phyloP scores from a whole-genome alignment of 2,113 vertebrate genomes.

The Tachuris rubrigastra region DNA sequence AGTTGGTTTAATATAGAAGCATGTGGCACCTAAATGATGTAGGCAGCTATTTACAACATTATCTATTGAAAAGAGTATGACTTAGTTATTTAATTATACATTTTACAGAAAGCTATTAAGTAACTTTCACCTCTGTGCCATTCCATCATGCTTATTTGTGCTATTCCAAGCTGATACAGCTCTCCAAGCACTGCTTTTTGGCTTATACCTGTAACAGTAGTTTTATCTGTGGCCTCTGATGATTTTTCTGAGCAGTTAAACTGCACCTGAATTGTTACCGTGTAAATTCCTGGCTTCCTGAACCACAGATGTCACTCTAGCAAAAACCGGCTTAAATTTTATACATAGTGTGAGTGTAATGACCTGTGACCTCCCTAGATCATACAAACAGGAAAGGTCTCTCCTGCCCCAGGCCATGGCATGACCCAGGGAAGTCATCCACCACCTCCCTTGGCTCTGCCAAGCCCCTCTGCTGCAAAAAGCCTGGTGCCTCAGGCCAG shows the following conservation, averaged over 20 bases:
- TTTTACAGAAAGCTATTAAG: background rate
- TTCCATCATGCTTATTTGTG: background rate
- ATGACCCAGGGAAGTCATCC: background rate
- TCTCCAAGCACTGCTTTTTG: background rate
- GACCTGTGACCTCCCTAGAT: background rate
- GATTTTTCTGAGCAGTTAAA: background rate
- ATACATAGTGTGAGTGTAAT: accelerated
- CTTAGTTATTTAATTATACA: background rate
- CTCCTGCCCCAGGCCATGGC: background rate
- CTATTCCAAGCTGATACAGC: background rate
- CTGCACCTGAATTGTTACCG: background rate
- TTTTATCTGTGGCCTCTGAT: background rate
- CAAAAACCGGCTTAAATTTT: background rate
- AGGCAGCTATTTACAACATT: background rate
- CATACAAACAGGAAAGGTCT: background rate
- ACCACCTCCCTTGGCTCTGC: accelerated
- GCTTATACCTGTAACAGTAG: accelerated
- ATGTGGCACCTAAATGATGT: background rate
- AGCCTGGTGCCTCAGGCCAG: accelerated
- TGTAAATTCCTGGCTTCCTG: background rate
- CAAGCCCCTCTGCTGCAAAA: background rate
- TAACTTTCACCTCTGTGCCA: background rate
- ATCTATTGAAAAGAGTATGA: background rate
- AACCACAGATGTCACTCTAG: background rate
- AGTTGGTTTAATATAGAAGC: background rate